Evolutionary conservation across 2,113 vertebrate species (phyloP).

Genomic region (Muscicapa adusta): DNA sequence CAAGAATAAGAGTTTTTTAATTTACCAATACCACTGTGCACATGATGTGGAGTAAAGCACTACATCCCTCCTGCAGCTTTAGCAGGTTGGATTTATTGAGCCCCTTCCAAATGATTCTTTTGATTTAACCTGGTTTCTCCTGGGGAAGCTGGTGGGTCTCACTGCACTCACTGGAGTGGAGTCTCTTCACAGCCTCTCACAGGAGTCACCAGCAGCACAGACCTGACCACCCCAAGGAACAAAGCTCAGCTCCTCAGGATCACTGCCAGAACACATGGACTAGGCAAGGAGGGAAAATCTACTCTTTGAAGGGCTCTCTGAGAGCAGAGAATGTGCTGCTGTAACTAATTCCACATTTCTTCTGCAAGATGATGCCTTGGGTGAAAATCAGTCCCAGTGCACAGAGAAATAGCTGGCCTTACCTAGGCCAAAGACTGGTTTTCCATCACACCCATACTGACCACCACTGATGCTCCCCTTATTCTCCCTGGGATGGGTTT

Average conservation of each 20-base stretch:
- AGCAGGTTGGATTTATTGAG: not conserved
- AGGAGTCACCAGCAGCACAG: not conserved
- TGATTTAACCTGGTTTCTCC: not conserved
- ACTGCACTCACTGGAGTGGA: not conserved
- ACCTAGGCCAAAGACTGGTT: not conserved
- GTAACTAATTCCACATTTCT: not conserved
- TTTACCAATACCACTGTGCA: slow-evolving; percentile 2
- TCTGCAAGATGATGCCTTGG: not conserved
- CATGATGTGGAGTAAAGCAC: not conserved
- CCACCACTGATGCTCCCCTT: not conserved
- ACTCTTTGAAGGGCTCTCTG: not conserved
- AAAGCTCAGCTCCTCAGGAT: not conserved
- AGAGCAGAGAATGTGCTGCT: not conserved
- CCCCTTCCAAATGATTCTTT: not conserved
- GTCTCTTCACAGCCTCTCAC: not conserved
- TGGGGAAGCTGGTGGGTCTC: not conserved
- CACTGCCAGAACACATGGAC: not conserved
- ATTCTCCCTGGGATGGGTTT: not conserved
- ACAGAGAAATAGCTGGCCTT: not conserved
- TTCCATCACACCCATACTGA: not conserved
- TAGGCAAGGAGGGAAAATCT: not conserved
- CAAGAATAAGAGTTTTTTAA: not conserved
- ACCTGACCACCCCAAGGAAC: not conserved
- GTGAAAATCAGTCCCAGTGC: not conserved
- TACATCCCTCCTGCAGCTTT: not conserved